These are phyloP conservation scores for Limnothrissa miodon DNA, from an alignment of 2,113 vertebrate species.

Conservation along the genomic window DNA sequence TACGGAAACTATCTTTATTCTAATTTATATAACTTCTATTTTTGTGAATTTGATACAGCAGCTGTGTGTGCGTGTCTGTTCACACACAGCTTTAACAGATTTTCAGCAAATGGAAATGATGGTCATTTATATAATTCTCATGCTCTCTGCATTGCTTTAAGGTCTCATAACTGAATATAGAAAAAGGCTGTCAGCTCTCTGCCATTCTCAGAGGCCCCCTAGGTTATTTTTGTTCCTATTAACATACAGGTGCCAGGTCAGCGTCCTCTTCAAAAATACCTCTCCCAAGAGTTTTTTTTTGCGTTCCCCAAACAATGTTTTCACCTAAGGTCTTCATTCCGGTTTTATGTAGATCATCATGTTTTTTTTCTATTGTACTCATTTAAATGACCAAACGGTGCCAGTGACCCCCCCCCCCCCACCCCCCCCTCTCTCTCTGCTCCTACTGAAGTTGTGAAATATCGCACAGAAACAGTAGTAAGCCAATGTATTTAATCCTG, in stretches of 20 bases:
- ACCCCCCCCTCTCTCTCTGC: background rate
- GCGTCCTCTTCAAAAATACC: slow-evolving; percentile 16
- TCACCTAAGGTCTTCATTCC: background rate
- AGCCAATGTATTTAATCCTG: background rate
- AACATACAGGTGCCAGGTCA: slow-evolving; percentile 1
- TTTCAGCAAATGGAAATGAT: slow-evolving; percentile 31
- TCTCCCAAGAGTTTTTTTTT: background rate
- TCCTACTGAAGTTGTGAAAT: background rate
- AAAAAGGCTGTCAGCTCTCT: slow-evolving; percentile 2
- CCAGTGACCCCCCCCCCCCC: background rate
- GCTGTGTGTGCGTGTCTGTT: background rate
- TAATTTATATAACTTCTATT: background rate
- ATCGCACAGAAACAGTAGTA: background rate
- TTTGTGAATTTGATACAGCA: background rate
- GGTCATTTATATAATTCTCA: background rate
- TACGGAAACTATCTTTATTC: slow-evolving; percentile 29
- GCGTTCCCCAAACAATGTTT: background rate
- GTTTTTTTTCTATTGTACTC: background rate
- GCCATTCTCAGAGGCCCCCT: background rate
- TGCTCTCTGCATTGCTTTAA: background rate
- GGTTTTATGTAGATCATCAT: background rate
- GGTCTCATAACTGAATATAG: background rate
- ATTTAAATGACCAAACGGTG: background rate
- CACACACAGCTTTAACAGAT: background rate
- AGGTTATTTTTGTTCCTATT: slow-evolving; percentile 8